These are phyloP conservation scores for Blennius ocellaris DNA, from an alignment of 2,113 vertebrate species.

Conservation along the genomic window DNA sequence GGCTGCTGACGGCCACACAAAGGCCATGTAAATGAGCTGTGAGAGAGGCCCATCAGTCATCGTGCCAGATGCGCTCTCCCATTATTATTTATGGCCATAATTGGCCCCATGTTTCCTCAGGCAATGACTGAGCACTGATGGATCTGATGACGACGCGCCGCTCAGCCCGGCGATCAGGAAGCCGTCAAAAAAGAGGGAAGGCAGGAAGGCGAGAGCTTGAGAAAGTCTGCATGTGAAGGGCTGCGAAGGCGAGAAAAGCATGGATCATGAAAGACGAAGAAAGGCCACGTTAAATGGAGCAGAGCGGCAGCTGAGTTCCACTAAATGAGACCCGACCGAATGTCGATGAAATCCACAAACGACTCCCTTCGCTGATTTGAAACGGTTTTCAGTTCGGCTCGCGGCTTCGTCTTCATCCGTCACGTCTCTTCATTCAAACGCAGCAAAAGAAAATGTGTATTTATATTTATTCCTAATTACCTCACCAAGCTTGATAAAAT, in stretches of 20 bases:
- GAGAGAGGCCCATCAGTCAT: constrained; percentile 95
- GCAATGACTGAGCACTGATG: constrained; percentile 94
- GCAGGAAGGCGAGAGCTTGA: constrained; percentile 13
- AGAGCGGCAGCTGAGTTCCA: constrained; percentile 8
- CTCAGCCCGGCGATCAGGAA: constrained; percentile 60
- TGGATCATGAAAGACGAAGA: constrained; percentile 14
- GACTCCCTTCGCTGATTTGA: no score
- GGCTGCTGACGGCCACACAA: constrained; percentile 95
- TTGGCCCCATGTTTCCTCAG: constrained; percentile 96
- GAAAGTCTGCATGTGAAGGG: constrained; percentile 32
- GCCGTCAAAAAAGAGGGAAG: constrained; percentile 21
- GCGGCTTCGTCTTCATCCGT: no score
- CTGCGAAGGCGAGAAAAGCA: not conserved
- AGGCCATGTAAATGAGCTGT: constrained; percentile 97
- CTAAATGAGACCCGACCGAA: constrained; percentile 21
- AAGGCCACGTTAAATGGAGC: constrained; percentile 12
- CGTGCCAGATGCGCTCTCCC: constrained; percentile 92
- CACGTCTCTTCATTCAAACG: no score
- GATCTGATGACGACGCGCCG: constrained; percentile 88
- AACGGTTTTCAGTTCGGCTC: no score
- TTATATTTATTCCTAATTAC: no score
- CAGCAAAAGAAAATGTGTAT: no score
- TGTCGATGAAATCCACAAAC: constrained; percentile 10
- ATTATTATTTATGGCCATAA: constrained; percentile 99
- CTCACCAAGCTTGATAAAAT: no score